These are phyloP conservation scores for Pyrrhia umbra DNA, from an alignment of 2,888 invertebrate genomes.

Conservation along the genomic window DNA sequence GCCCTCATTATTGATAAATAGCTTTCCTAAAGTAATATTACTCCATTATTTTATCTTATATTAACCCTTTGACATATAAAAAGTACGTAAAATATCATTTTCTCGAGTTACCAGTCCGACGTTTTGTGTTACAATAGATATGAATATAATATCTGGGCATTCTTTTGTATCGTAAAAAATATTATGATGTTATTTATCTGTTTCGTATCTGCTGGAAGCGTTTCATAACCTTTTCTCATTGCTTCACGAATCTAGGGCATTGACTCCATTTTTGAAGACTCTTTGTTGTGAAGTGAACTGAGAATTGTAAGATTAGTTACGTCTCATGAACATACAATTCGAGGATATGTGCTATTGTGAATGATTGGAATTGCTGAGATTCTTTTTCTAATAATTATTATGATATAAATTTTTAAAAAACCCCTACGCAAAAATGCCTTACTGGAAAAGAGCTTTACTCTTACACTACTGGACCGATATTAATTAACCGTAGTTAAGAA, in stretches of 20 bases:
- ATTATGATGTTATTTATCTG: slow-evolving; percentile 51
- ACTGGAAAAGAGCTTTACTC: too few species aligned
- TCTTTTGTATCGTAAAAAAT: slow-evolving; percentile 52
- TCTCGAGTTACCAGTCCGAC: slow-evolving; percentile 25
- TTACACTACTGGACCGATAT: too few species aligned
- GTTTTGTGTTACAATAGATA: slow-evolving; percentile 48
- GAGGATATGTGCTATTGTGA: not conserved
- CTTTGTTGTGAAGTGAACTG: slow-evolving; percentile 30
- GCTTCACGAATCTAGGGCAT: slow-evolving; percentile 22
- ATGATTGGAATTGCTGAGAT: not conserved
- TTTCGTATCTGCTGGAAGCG: slow-evolving; percentile 41
- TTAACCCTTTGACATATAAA: slow-evolving; percentile 32
- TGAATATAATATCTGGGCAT: slow-evolving; percentile 52
- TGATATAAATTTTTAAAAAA: too few species aligned
- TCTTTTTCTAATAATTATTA: not conserved
- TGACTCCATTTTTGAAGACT: slow-evolving; percentile 23
- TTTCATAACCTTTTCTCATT: slow-evolving; percentile 34
- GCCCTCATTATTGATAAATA: slow-evolving; percentile 2
- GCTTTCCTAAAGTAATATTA: slow-evolving; percentile 13
- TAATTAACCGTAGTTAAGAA: too few species aligned
- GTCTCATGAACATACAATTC: not conserved
- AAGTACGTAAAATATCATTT: slow-evolving; percentile 33
- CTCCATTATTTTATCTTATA: slow-evolving; percentile 18
- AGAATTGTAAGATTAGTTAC: slow-evolving; percentile 24
- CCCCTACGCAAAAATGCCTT: too few species aligned